Evolutionary conservation across 2,797 vertebrate genomes (phyloP).

Genomic region (Enteromius argenteus): DNA sequence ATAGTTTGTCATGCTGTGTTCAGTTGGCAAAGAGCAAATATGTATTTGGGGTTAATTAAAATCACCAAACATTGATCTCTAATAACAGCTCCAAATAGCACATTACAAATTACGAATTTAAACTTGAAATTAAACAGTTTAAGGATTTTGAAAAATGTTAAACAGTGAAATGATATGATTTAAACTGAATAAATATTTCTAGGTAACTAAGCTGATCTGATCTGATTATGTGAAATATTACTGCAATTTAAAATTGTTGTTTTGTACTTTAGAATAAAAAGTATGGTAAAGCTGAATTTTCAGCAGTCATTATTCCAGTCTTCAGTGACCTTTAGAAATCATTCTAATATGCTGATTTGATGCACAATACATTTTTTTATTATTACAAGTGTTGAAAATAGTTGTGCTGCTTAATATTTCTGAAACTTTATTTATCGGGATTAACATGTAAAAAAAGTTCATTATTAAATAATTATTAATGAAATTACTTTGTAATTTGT

Average conservation of each 20-base stretch:
- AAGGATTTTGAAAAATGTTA: background rate
- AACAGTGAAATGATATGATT: background rate
- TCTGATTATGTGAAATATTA: background rate
- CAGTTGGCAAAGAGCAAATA: background rate
- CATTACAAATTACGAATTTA: background rate
- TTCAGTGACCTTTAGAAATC: background rate
- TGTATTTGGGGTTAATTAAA: background rate
- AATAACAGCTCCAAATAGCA: background rate
- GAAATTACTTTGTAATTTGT: background rate
- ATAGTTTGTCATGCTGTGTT: background rate
- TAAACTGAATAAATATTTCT: background rate
- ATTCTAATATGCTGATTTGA: background rate
- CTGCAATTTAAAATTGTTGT: background rate
- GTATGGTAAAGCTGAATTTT: background rate
- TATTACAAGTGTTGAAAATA: background rate
- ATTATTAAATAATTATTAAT: no score
- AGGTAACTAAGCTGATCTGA: background rate
- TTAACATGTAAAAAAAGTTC: background rate
- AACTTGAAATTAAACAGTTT: constrained; percentile 2
- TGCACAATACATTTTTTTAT: background rate
- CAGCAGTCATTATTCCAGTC: background rate
- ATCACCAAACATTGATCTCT: background rate
- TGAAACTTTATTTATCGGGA: background rate
- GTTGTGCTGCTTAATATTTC: background rate
- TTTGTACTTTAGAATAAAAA: background rate